Percentiles rank a stretch among this genome's conserved stretches.
These are phyloP conservation scores for Eublepharis macularius DNA, from an alignment of 2,113 vertebrate genomes.

Conservation along the genomic window DNA sequence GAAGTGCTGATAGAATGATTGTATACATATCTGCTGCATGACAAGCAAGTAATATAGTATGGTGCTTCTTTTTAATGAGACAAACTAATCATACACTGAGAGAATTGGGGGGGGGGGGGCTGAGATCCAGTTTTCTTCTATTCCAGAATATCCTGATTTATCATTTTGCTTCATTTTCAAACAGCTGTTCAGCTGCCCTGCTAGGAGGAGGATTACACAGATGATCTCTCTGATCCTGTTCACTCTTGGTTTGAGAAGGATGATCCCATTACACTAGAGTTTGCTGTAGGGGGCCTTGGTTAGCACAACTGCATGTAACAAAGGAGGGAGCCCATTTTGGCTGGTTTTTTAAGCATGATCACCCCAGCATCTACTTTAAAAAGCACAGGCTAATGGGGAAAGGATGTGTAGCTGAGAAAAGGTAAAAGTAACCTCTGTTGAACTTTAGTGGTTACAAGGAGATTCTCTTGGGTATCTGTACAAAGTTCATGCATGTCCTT, in stretches of 20 bases:
- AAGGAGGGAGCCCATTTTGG: not conserved
- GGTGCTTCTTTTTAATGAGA: not conserved
- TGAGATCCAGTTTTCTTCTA: not conserved
- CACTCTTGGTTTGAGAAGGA: slow-evolving; percentile 21
- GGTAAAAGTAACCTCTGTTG: too few species aligned
- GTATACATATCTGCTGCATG: not conserved
- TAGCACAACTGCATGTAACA: not conserved
- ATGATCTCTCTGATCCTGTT: slow-evolving; percentile 30
- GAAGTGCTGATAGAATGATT: not conserved
- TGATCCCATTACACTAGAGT: slow-evolving; percentile 24
- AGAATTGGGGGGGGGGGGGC: not conserved
- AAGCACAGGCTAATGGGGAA: not conserved
- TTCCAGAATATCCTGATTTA: not conserved
- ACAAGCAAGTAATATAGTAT: not conserved
- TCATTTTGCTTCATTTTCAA: slow-evolving; percentile 21
- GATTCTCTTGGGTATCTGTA: too few species aligned
- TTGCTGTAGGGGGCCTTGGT: not conserved
- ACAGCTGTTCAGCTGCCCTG: slow-evolving; percentile 13
- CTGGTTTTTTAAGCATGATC: not conserved
- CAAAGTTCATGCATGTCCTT: too few species aligned
- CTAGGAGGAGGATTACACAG: slow-evolving; percentile 11
- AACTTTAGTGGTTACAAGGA: too few species aligned
- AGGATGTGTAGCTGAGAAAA: too few species aligned
- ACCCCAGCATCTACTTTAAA: not conserved
- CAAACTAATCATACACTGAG: too few species aligned